These are phyloP conservation scores for Didymodactylos carnosus DNA, from an alignment of 2,888 invertebrate genomes.

Conservation along the genomic window DNA sequence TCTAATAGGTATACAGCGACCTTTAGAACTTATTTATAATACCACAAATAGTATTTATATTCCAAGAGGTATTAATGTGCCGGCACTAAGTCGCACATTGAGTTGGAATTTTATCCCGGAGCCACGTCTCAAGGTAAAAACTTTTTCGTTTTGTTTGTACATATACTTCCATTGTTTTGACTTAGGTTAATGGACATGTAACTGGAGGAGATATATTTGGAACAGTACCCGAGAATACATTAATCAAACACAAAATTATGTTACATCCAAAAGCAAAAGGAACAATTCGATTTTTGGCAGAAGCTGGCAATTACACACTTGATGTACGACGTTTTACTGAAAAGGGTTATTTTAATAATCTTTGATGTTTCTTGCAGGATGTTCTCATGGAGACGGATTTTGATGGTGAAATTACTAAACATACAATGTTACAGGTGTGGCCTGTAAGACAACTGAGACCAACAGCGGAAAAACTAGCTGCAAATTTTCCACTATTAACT, in stretches of 20 bases:
- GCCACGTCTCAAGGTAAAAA: neutral
- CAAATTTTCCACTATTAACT: slow-evolving; percentile 62
- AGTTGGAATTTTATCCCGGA: slow-evolving; percentile 77
- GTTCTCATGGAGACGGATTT: slow-evolving; percentile 93
- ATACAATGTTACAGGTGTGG: slow-evolving; percentile 96
- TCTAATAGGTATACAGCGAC: slow-evolving; percentile 64
- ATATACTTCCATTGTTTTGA: too few relatives aligned
- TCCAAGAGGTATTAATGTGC: slow-evolving; percentile 90
- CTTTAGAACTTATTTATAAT: slow-evolving; percentile 77
- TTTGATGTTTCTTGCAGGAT: slow-evolving; percentile 43
- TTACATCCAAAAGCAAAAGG: slow-evolving; percentile 83
- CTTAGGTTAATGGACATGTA: slow-evolving; percentile 61
- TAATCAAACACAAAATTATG: slow-evolving; percentile 89
- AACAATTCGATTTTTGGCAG: slow-evolving; percentile 81
- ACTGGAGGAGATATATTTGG: slow-evolving; percentile 95
- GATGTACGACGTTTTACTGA: neutral
- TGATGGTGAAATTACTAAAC: slow-evolving; percentile 74
- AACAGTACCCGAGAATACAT: slow-evolving; percentile 80
- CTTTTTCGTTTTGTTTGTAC: neutral
- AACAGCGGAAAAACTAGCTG: slow-evolving; percentile 76
- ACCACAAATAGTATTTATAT: slow-evolving; percentile 90
- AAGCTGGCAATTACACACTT: slow-evolving; percentile 58
- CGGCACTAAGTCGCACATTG: slow-evolving; percentile 55
- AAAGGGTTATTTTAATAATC: neutral
- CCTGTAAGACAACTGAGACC: slow-evolving; percentile 94